These are phyloP conservation scores for Dendrolimus punctatus DNA, from an alignment of 1,140 invertebrate species.

Conservation along the genomic window DNA sequence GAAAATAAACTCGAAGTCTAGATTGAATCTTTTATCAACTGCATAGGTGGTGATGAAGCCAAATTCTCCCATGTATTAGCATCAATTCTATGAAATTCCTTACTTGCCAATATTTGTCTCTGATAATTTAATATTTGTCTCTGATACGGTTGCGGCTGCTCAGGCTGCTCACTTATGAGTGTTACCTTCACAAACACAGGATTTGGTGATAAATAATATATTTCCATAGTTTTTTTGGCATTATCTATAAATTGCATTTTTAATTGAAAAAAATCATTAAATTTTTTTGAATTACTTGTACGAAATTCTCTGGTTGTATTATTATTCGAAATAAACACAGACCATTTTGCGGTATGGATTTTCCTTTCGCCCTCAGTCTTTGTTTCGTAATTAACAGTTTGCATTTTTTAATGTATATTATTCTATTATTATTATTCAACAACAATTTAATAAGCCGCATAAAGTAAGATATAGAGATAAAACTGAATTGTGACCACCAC, in stretches of 20 bases:
- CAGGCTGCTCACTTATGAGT: too few relatives aligned
- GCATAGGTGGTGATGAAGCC: conserved; percentile 50
- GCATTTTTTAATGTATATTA: conserved; percentile 25
- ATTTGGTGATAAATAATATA: conserved; percentile 50
- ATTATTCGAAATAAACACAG: conserved; percentile 43
- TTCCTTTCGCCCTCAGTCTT: conserved; percentile 55
- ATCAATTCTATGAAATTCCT: conserved; percentile 53
- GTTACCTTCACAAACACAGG: conserved; percentile 55
- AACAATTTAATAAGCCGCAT: not conserved
- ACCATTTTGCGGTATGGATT: conserved; percentile 58
- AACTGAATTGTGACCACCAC: too few relatives aligned
- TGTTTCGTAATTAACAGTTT: conserved; percentile 43
- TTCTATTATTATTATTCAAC: not conserved
- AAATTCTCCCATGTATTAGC: conserved; percentile 61
- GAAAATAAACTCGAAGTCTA: conserved; percentile 59
- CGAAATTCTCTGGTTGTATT: conserved; percentile 51
- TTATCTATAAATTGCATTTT: conserved; percentile 59
- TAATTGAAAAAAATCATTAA: conserved; percentile 34
- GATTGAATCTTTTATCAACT: conserved; percentile 45
- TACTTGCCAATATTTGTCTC: conserved; percentile 53
- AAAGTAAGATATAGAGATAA: too few relatives aligned
- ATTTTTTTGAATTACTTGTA: conserved; percentile 40
- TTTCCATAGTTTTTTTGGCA: conserved; percentile 57
- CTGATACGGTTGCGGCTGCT: too few relatives aligned
- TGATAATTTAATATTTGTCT: too few relatives aligned